Evolutionary conservation across 2,888 invertebrate genomes (phyloP).

Genomic region (Drosophila villosipedis): DNA sequence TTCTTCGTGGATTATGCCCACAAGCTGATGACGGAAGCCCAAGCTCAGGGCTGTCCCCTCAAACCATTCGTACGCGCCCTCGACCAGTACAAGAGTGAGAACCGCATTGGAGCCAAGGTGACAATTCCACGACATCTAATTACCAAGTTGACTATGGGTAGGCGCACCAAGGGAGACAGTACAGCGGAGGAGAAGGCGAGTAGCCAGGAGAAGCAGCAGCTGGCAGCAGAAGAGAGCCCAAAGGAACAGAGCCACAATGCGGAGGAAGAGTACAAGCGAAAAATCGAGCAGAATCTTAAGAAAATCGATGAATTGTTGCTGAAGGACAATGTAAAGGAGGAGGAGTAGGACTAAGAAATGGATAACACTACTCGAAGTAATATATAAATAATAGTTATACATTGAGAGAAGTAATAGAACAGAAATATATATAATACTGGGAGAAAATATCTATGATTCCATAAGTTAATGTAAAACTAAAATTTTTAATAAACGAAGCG

Average conservation of each 20-base stretch:
- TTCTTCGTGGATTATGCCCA: slow-evolving; percentile 68
- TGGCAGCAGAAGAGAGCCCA: neutral
- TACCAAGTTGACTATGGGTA: slow-evolving; percentile 77
- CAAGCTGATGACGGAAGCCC: slow-evolving; percentile 65
- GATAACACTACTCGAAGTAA: neutral
- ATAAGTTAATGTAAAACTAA: neutral
- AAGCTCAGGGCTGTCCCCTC: slow-evolving; percentile 68
- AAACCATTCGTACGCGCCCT: slow-evolving; percentile 75
- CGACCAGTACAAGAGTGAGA: slow-evolving; percentile 72
- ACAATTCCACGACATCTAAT: slow-evolving; percentile 77
- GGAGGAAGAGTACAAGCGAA: slow-evolving; percentile 37
- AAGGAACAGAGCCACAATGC: slow-evolving; percentile 21
- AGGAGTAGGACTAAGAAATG: neutral
- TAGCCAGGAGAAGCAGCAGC: neutral
- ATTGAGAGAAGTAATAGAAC: neutral
- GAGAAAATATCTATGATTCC: neutral
- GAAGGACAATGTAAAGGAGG: neutral
- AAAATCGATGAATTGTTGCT: slow-evolving; percentile 57
- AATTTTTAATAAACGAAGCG: neutral
- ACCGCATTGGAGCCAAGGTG: slow-evolving; percentile 75
- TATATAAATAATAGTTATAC: neutral
- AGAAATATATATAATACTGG: neutral
- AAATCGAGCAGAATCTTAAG: slow-evolving; percentile 50
- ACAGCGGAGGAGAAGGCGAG: slow-evolving; percentile 11
- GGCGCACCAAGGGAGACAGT: slow-evolving; percentile 68